Evolutionary conservation across 1,140 invertebrate species (phyloP).

Genomic region (Philopotamus ludificatus): DNA sequence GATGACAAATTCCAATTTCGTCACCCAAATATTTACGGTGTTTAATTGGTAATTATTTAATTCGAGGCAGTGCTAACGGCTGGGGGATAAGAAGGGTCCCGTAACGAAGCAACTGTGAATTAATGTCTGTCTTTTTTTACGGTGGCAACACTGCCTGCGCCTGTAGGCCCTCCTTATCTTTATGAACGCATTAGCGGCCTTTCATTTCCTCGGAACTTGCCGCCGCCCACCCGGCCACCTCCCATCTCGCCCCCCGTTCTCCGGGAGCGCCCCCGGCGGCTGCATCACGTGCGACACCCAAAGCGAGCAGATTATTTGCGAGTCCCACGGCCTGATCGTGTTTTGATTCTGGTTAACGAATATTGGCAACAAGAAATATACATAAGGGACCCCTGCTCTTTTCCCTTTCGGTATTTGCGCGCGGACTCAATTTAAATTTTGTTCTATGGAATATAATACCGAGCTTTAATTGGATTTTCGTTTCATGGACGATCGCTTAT

Average conservation of each 20-base stretch:
- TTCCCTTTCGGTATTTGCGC: not conserved
- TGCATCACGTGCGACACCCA: not conserved
- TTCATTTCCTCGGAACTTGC: slow-evolving; percentile 4
- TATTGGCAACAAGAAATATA: not conserved
- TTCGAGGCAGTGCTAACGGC: not conserved
- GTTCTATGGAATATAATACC: not conserved
- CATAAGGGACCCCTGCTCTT: not conserved
- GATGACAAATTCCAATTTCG: too few species aligned
- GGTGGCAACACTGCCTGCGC: slow-evolving; percentile 5
- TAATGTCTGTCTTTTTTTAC: slow-evolving; percentile 9
- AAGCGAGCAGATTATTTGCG: not conserved
- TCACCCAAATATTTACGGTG: too few species aligned
- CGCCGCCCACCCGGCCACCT: too few species aligned
- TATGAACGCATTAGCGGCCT: slow-evolving; percentile 12
- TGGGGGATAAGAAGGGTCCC: not conserved
- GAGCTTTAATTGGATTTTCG: slow-evolving; percentile 19
- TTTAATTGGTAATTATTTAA: slow-evolving; percentile 13
- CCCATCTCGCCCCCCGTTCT: too few species aligned
- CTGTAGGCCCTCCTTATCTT: slow-evolving; percentile 3
- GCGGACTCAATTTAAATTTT: not conserved
- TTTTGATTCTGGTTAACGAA: not conserved
- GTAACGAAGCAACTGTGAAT: slow-evolving; percentile 12
- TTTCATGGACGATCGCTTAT: slow-evolving; percentile 7
- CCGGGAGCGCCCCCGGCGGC: too few species aligned
- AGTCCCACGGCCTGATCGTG: not conserved